A percentile compares a stretch with the other conserved stretches of the same genome.
These are phyloP conservation scores for Dinocampus coccinellae DNA, from an alignment of 2,888 invertebrate species.

Conservation along the genomic window DNA sequence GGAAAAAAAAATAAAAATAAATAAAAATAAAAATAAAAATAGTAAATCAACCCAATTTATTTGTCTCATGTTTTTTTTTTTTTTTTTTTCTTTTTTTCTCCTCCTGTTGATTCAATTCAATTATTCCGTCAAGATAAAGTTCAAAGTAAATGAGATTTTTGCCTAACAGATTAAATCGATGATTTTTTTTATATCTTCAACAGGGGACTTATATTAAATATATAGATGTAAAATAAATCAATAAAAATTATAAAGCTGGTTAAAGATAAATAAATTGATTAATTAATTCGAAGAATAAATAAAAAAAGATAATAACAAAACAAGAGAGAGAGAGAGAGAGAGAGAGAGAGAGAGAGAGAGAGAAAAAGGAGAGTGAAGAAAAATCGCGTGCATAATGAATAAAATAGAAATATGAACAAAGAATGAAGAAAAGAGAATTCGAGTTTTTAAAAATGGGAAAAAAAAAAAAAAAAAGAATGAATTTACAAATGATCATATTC, in stretches of 20 bases:
- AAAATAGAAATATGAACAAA: too few relatives aligned
- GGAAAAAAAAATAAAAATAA: too few relatives aligned
- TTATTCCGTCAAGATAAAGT: background rate
- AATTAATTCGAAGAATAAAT: background rate
- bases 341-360: conserved; percentile 34
- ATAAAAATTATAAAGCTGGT: conserved; percentile 6
- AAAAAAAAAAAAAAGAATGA: background rate
- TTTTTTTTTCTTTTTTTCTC: background rate
- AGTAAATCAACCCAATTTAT: conserved; percentile 6
- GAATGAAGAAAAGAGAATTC: background rate
- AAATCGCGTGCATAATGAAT: too few relatives aligned
- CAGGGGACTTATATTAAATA: background rate
- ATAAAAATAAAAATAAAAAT: too few relatives aligned
- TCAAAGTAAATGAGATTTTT: background rate
- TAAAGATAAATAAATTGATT: background rate
- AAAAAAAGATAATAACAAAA: conserved; percentile 3
- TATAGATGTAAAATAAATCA: background rate
- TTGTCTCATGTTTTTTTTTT: background rate
- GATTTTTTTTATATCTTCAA: background rate
- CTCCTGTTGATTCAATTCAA: background rate
- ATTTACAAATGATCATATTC: background rate
- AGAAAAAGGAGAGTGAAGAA: conserved; percentile 58
- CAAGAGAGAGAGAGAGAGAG: conserved; percentile 32
- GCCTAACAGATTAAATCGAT: background rate
- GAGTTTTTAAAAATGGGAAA: background rate